Evolutionary conservation across 1,140 invertebrate genomes (phyloP).

Genomic region (Cydia splendana): DNA sequence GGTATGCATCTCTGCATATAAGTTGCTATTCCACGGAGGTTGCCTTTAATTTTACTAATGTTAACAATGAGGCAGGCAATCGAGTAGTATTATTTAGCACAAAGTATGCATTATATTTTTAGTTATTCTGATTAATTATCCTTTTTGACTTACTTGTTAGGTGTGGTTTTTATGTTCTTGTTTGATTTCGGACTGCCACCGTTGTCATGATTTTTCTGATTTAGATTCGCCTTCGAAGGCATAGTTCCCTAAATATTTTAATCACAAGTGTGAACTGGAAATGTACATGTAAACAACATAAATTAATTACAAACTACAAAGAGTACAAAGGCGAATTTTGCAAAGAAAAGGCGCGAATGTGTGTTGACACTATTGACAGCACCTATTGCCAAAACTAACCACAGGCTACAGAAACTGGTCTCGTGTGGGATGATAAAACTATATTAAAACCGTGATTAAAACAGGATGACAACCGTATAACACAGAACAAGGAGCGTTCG

Average conservation of each 20-base stretch:
- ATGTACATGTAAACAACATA: background rate
- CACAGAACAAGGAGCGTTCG: no score
- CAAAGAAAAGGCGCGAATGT: constrained; percentile 8
- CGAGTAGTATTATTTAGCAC: no score
- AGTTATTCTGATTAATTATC: background rate
- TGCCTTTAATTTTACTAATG: no score
- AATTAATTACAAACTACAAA: background rate
- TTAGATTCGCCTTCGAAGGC: constrained; percentile 10
- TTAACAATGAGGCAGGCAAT: no score
- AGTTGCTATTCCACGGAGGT: no score
- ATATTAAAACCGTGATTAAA: no score
- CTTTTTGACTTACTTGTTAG: constrained; percentile 1
- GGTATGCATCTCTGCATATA: no score
- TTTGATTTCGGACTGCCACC: constrained; percentile 11
- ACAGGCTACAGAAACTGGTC: background rate
- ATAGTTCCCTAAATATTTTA: background rate
- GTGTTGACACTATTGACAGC: background rate
- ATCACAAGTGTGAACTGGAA: background rate
- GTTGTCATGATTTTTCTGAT: background rate
- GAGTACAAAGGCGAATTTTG: no score
- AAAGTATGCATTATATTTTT: no score
- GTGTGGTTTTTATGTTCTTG: constrained; percentile 7
- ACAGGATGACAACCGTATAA: no score
- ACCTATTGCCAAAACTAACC: background rate
- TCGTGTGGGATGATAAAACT: no score